Base-by-base conservation (phyloP, 2,797 vertebrate species). In the Ibycter americanus region DNA sequence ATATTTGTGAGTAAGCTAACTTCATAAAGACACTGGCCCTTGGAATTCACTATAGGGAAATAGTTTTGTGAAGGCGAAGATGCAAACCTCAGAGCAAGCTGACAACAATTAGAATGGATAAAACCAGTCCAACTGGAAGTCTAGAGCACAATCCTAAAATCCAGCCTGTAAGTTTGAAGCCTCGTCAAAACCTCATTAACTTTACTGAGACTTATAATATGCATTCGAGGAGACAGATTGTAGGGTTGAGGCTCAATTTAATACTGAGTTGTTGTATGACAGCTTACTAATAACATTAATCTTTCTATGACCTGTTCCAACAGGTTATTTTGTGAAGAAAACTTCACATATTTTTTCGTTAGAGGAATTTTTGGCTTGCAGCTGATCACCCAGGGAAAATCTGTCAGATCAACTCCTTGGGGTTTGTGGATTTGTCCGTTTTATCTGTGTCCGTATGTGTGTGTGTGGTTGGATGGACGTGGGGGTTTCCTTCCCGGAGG, bases 191-290 rank as follows among this genome's bases (percentile, higher is more conserved):
- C 14, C 34, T 79, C 40, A 79, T 89, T 92, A 73, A 68, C 67
- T 87, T 85, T 90, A 85, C 82, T 66, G 47, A 89, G 78, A 76
- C 46, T 90, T 87, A 68, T 13, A 62, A 54, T 68, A 72, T 6
- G 8, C 59, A 63, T 92, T 89, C 0, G 3, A 63, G 55, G 54
- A 91, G 81, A 70, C 74, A 89, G 83, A 87, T 77, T 94, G 51
- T 66, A 80, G 36, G 47, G 59, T 27, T 91, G 74, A 95, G 67
- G 44, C 74, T 89, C 47, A 83, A 87, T 77, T 83, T 90, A 93
- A 79, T 92, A 85, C 32, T 32, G 36, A 80, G 67, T 70, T 89
- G 44, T 93, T 94, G 78, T 80, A n/a, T 83, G 90, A 90, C 63
- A 94, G 52, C 47, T 77, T 71, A 63, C 58, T 90, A 89, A 93